Base-by-base conservation (phyloP, 2,797 vertebrate species). In the Anguilla anguilla region DNA sequence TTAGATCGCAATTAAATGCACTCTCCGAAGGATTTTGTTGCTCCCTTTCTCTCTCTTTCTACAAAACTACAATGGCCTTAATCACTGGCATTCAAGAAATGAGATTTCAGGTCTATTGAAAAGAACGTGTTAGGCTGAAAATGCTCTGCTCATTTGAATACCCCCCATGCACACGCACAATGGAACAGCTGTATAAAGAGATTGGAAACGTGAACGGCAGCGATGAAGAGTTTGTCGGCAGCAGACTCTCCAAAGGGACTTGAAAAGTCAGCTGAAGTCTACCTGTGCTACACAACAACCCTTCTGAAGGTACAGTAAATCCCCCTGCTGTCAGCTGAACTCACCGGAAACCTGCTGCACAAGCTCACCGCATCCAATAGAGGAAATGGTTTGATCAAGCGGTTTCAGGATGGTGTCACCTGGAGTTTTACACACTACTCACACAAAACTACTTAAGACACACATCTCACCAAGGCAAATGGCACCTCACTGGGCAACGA, bases 1-100 rank as follows among this genome's bases (percentile, higher is more conserved):
- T 97, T 97, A 97, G 94, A 94, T 93, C 90, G 92, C 95, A 95
- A 96, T 97, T 96, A 96, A 96, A 96, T 95, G 91, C 92, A 93
- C 93, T 84, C 59, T 95, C 94, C 88, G 88, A 94, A 93, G 94
- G 94, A 94, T 94, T 96, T 94, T 93, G 93, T 95, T 39, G 35
- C 59, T 86, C 74, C 39, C 57, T n/a, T 53, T 46, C 84, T 35
- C 91, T 94, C 92, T 94, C 92, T 94, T 89, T 90, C 91, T 22
- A 22, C 13, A 19, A 77, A 95, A 96, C 94, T 95, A 96, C 93
- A 94, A 94, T 94, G 93, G 95, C 95, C 95, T 96, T 97, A 97
- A 97, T 97, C 95, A 96, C 93, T 96, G 96, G 95, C 95, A 97
- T 97, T 97, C 96, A 97, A 94, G 92, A 90, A 94, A 94, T 87